Conservation (phyloP, 2,888 invertebrate species). For the Drosophila heteroneura region DNA sequence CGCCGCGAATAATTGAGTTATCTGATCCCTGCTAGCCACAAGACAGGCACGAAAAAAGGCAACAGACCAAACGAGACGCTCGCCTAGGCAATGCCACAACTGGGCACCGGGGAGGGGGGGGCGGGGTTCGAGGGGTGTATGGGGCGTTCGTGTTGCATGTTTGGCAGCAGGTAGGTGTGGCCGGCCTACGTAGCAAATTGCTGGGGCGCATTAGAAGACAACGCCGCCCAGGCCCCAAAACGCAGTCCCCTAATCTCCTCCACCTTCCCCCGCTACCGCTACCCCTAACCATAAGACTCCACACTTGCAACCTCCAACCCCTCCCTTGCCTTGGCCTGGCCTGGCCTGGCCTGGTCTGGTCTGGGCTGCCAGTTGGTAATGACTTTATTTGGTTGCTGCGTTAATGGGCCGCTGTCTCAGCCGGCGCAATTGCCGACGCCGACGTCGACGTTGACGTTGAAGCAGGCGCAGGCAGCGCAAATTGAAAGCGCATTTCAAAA, state of each 20-base stretch:
- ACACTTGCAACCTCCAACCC: background rate
- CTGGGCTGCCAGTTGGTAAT: conserved; percentile 66
- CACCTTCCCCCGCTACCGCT: background rate
- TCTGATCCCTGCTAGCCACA: conserved; percentile 81
- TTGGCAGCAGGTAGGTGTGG: conserved; percentile 78
- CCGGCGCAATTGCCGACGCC: background rate
- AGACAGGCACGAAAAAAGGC: conserved; percentile 57
- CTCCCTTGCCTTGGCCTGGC: background rate
- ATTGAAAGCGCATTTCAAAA: conserved; percentile 80
- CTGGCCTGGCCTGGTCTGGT: background rate
- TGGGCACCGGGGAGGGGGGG: background rate
- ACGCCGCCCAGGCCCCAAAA: conserved; percentile 43
- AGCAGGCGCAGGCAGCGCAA: conserved; percentile 66
- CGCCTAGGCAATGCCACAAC: conserved; percentile 36
- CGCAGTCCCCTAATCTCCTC: background rate
- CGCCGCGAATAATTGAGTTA: conserved; percentile 85
- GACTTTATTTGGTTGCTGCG: conserved; percentile 80
- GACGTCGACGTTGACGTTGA: conserved; percentile 1
- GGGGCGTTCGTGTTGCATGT: conserved; percentile 6
- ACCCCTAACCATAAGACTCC: background rate
- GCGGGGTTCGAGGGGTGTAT: background rate
- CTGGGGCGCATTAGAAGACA: conserved; percentile 73
- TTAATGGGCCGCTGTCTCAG: conserved; percentile 66
- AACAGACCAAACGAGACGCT: conserved; percentile 45
- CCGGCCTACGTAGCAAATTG: conserved; percentile 76